These are phyloP conservation scores for Synergus umbraculus DNA, from an alignment of 2,888 invertebrate species.

Conservation along the genomic window DNA sequence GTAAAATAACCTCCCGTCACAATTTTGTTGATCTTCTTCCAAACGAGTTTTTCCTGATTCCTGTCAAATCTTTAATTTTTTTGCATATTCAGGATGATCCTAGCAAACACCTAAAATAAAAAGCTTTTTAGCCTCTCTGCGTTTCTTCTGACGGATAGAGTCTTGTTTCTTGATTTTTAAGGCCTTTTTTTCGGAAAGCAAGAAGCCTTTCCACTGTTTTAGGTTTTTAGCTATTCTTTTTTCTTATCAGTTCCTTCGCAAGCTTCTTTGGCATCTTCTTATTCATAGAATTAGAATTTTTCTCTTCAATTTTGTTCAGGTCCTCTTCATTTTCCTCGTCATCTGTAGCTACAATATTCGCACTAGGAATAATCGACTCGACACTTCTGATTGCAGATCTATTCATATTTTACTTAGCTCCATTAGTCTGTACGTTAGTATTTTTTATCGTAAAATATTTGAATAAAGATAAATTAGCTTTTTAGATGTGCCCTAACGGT, in stretches of 20 bases:
- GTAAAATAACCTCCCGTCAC: too few species aligned
- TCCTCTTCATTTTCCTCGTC: too few species aligned
- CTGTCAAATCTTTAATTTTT: neutral
- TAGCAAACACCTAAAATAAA: neutral
- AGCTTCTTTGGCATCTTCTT: too few species aligned
- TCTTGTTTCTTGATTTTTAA: neutral
- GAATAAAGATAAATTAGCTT: neutral
- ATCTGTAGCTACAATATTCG: too few species aligned
- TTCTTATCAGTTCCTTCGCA: too few species aligned
- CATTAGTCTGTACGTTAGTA: neutral
- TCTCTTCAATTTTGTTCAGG: too few species aligned
- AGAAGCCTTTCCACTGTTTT: neutral
- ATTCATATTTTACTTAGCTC: neutral
- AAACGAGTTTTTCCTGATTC: neutral
- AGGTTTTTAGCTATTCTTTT: neutral
- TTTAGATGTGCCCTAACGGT: neutral
- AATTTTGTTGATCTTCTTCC: neutral
- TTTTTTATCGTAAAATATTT: neutral
- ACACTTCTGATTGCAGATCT: neutral
- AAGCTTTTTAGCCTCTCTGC: neutral
- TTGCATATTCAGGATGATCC: neutral
- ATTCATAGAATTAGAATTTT: neutral
- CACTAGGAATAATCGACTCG: too few species aligned
- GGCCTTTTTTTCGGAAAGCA: neutral
- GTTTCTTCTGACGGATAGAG: neutral